These are phyloP conservation scores for Semaprochilodus insignis DNA, from an alignment of 2,797 vertebrate species.

Conservation along the genomic window DNA sequence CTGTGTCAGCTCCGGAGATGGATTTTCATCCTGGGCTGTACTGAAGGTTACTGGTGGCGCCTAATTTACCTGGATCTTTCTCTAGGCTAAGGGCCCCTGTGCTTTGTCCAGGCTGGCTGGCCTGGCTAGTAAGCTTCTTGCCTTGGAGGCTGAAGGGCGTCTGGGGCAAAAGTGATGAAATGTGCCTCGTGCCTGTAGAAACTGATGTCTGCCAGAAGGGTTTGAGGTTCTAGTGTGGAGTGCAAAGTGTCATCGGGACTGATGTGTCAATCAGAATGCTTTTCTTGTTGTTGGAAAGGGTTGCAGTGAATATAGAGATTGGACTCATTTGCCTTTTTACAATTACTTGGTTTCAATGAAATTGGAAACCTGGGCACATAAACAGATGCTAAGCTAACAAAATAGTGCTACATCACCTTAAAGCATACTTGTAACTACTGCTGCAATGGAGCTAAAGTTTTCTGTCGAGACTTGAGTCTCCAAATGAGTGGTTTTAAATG, in stretches of 20 bases:
- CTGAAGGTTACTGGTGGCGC: slow-evolving; percentile 15
- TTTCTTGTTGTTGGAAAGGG: slow-evolving; percentile 9
- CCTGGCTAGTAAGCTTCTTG: neutral
- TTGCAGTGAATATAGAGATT: neutral
- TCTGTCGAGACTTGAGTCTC: neutral
- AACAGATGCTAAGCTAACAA: too few species aligned
- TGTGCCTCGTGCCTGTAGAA: slow-evolving; percentile 17
- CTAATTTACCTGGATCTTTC: slow-evolving; percentile 33
- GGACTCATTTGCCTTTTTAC: neutral
- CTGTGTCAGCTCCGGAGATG: slow-evolving; percentile 43
- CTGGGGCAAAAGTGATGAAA: slow-evolving; percentile 41
- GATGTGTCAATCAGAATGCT: slow-evolving; percentile 35
- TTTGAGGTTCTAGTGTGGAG: slow-evolving; percentile 19
- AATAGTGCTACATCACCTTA: neutral
- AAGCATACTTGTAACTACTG: neutral
- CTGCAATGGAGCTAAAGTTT: neutral
- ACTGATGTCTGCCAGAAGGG: slow-evolving; percentile 25
- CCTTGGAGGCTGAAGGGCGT: slow-evolving; percentile 7
- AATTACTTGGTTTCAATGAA: neutral
- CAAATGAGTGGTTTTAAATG: too few species aligned
- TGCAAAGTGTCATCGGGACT: slow-evolving; percentile 2
- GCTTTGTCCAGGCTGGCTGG: slow-evolving; percentile 5
- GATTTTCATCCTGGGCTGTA: slow-evolving; percentile 37
- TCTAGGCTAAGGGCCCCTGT: neutral
- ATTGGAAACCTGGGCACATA: neutral